Evolutionary conservation across 2,888 invertebrate genomes (phyloP), one percentile per base, ranked within the genome.

Genomic region (Siphlonurus alternatus): DNA sequence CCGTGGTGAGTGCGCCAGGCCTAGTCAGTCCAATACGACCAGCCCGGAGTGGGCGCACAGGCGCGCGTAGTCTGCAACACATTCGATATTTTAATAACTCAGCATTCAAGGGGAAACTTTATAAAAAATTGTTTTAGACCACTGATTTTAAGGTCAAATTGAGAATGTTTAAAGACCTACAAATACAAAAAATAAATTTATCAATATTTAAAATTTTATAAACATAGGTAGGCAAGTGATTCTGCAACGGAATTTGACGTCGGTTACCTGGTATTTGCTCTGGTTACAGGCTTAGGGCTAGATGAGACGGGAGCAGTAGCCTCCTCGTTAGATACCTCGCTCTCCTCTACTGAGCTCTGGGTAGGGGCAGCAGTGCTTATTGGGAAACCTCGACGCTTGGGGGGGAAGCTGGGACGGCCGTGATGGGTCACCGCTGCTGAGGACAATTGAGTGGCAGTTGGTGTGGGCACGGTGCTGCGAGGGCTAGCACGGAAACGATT

Each of bases 401-500:
- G 5, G 38, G 38, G 38, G 38, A 38, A 38, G 38, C 38, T 38
- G 15, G 38, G 38, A 15, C 38, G 38, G 5, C 5, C 38, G 38
- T 38, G 38, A 38, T 38, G 38, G n/a, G n/a, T n/a, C 38, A 38
- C 38, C 5, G 38, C 5, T 10, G 38, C 7, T 38, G 38, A 38
- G 7, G 38, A 5, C 7, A 15, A 5, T 38, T 38, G 38, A 15
- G 38, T 38, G 38, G 38, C 7, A 10, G 38, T 15, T 38, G 38
- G 38, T 38, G 38, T 38, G 38, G 5, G 5, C 5, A 5, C 15
- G 7, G 15, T 15, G 5, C 5, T 15, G 38, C 38, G 38, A 38
- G 38, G 15, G 5, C 7, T 15, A 15, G 38, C 38, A 38, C 73
- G 80, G 67, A 86, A 74, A 72, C 84, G 85, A 61, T 87, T 76